phyloP scores from a whole-genome alignment of 2,113 vertebrate genomes.

The Nesoenas mayeri region DNA sequence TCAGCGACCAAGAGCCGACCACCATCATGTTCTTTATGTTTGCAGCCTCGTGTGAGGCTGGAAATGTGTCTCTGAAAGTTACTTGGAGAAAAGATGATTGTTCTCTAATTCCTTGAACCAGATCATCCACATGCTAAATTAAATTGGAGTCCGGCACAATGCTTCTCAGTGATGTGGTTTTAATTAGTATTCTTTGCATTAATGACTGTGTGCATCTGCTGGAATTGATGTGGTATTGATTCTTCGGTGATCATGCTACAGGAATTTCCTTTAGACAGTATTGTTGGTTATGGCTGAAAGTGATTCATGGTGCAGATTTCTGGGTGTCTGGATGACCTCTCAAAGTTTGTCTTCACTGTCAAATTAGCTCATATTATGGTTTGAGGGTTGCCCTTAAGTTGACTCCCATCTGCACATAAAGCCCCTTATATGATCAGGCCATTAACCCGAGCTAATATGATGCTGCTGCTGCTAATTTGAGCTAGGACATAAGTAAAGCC shows the following conservation, averaged over 20 bases:
- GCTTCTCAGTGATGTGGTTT: slow-evolving; percentile 8
- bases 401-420: slow-evolving; percentile 60
- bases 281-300: background rate
- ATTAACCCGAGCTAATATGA: slow-evolving; percentile 11
- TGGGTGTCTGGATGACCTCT: slow-evolving; percentile 59
- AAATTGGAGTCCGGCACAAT: background rate
- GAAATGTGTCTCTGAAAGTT: background rate
- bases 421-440: slow-evolving; percentile 37
- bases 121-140: background rate
- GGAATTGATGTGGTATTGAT: background rate
- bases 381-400: slow-evolving; percentile 55
- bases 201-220: background rate
- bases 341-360: slow-evolving; percentile 63
- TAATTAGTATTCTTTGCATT: slow-evolving; percentile 13
- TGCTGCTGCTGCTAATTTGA: slow-evolving; percentile 31
- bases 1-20: rapidly evolving
- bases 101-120: background rate
- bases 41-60: background rate
- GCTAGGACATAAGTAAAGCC: background rate
- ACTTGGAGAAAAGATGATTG: background rate
- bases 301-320: slow-evolving; percentile 46
- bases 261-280: slow-evolving; percentile 46
- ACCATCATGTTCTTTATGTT: rapidly evolving
- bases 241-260: slow-evolving; percentile 23
- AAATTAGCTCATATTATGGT: slow-evolving; percentile 53